Evolutionary conservation across 2,888 invertebrate species (phyloP), one percentile per base, ranked within the genome.

Genomic region (Trimorus sp.): DNA sequence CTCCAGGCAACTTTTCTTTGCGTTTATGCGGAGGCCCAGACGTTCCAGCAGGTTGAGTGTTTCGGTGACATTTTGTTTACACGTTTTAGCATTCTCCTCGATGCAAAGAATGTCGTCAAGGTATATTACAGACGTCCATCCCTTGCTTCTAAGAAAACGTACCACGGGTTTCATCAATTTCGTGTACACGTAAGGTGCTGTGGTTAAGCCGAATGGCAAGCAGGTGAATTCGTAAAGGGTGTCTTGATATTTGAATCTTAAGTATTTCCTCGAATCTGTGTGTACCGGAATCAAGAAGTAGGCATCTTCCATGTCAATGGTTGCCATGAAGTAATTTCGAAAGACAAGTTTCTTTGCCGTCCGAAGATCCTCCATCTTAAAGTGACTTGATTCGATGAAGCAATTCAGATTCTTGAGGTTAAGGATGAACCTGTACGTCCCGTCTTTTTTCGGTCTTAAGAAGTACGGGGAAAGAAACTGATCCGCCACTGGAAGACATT

Each of bases 151-250:
- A 12, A 66, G 16, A 16, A 16, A 42, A 1, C 36, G 36, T n/a
- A 66, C 42, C 11, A 66, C 66, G n/a, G 66, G 66, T 36, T 54
- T 63, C 51, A 63, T 49, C 8, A 49, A 3, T 38, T 63, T 63
- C 7, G 63, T 63, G 11, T 38, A 63, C 3, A 63, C 51, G 9
- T 37, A 63, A 7, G 49, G 63, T n/a, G 63, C 51, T 15, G 51
- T 49, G 12, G 54, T 36, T 42, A 66, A 53, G 2, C 66, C 66
- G 15, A 66, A 66, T 12, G 54, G 66, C 8, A 66, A 42, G 12
- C 54, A 66, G 37, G n/a, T 42, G 8, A 66, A 66, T 14, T 66
- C 54, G 40, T 66, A 66, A 38, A 65, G 7, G 14, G 37, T 26
- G 45, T 16, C 11, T 11, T 16, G 7, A 4, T 45, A 60, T 7